Evolutionary conservation across 2,113 vertebrate species (phyloP), one percentile per base, ranked within the genome.

Genomic region (Hydropotes inermis): DNA sequence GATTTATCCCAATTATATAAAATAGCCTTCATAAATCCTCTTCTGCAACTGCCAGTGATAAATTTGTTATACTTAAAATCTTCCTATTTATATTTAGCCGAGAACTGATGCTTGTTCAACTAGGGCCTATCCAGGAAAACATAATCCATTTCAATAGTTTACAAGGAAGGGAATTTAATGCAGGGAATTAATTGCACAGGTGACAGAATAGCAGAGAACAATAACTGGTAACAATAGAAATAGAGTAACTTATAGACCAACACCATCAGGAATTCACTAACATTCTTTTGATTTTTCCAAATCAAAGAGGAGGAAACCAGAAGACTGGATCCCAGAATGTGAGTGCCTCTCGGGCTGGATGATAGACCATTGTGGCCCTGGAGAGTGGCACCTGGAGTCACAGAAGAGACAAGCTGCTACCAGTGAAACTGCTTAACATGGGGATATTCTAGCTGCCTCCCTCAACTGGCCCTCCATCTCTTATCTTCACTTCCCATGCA

Each of bases 61-160:
- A 50, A 79, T 83, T 39, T 64, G 4, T 79, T 93, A 91, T 55
- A 47, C 19, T 83, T 78, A 95, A 90, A 83, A 81, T 91, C 4
- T 64, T 21, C 33, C 36, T 57, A n/a, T 58, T 97, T 95, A 81
- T 89, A 70, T 88, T 83, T 94, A 96, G 39, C 43, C 79, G 54
- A 89, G 81, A 94, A 96, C 7, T 76, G 17, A 21, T 87, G 3
- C 28, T 90, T 92, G 19, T 64, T 94, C 76, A 83, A 25, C 50
- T 89, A 54, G 17, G 27, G 8, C 87, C n/a, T 96, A 57, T 39
- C 7, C 14, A 90, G 55, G 11, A 81, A 64, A 83, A 86, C 45
- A 83, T 23, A 87, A 88, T 78, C 54, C 11, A 55, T 30, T 89
- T 89, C n/a, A 84, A 12, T 12, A 27, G 10, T 94, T 91, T 78